Percentiles rank a stretch among this genome's conserved stretches.
phyloP scores from a whole-genome alignment of 1,140 invertebrate species.

The Papilio helenus region DNA sequence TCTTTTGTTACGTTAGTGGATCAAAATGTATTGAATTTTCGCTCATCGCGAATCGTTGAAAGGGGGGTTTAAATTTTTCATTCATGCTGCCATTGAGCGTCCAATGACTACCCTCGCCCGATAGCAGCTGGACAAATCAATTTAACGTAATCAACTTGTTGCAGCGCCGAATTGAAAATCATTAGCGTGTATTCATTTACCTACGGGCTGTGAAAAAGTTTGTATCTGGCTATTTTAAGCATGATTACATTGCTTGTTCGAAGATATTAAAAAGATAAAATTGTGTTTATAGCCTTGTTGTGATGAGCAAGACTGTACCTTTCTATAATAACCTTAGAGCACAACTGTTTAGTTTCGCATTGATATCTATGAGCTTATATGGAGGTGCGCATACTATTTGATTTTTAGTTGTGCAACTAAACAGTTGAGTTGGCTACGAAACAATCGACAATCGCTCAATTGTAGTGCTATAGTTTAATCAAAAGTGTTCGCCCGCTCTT shows the following conservation, averaged over 20 bases:
- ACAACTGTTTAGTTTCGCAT: too few relatives aligned
- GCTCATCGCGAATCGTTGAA: background rate
- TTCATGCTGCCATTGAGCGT: background rate
- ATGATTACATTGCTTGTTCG: background rate
- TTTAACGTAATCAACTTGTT: slow-evolving; percentile 75
- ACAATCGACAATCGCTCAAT: too few relatives aligned
- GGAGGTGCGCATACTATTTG: too few relatives aligned
- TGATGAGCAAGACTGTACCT: too few relatives aligned
- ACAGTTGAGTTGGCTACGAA: too few relatives aligned
- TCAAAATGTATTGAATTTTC: background rate
- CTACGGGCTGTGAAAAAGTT: slow-evolving; percentile 34
- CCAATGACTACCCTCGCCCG: slow-evolving; percentile 58
- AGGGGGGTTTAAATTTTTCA: slow-evolving; percentile 2
- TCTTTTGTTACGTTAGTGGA: background rate
- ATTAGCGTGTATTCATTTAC: slow-evolving; percentile 55
- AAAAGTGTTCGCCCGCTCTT: too few relatives aligned
- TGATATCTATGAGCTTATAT: too few relatives aligned
- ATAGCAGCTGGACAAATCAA: slow-evolving; percentile 57
- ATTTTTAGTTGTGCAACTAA: too few relatives aligned
- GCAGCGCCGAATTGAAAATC: slow-evolving; percentile 56
- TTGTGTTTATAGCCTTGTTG: background rate
- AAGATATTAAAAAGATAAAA: background rate
- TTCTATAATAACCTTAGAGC: too few relatives aligned
- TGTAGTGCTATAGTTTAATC: too few relatives aligned
- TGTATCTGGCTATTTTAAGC: background rate